A percentile compares a stretch with the other conserved stretches of the same genome.
phyloP scores from a whole-genome alignment of 2,113 vertebrate genomes.

The Larimichthys polyactis region DNA sequence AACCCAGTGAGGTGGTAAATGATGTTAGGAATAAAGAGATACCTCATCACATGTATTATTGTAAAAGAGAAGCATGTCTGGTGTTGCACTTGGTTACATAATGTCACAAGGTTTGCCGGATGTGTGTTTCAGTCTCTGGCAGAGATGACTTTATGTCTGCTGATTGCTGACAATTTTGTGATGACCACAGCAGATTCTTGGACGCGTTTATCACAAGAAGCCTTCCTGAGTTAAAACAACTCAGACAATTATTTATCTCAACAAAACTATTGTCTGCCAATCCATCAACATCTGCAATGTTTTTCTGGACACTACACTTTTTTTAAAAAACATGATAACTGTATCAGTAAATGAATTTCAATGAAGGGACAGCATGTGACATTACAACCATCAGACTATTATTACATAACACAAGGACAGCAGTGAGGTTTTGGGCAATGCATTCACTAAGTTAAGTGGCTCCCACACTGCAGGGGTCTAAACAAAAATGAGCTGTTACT shows the following conservation, averaged over 20 bases:
- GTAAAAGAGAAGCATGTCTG: background rate
- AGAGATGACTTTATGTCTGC: background rate
- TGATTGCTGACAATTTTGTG: constrained; percentile 25
- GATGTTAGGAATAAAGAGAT: background rate
- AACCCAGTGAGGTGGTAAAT: background rate
- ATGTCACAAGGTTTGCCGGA: background rate
- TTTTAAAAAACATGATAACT: background rate
- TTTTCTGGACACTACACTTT: too few relatives aligned
- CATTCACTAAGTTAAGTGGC: too few relatives aligned
- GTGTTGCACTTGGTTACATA: constrained; percentile 1
- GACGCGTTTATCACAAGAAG: background rate
- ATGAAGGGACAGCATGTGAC: too few relatives aligned
- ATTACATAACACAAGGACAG: too few relatives aligned
- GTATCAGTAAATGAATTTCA: background rate
- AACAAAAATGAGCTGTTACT: too few relatives aligned
- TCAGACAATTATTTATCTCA: too few relatives aligned
- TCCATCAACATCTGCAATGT: background rate
- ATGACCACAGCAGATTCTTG: constrained; percentile 17
- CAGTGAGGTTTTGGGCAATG: too few relatives aligned
- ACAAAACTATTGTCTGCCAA: too few relatives aligned
- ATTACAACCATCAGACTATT: background rate
- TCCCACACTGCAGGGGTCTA: too few relatives aligned
- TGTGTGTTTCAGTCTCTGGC: constrained; percentile 4
- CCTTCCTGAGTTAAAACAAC: background rate
- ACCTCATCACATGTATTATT: background rate